Evolutionary conservation across 2,113 vertebrate species (phyloP).

Genomic region (Xenopus laevis): DNA sequence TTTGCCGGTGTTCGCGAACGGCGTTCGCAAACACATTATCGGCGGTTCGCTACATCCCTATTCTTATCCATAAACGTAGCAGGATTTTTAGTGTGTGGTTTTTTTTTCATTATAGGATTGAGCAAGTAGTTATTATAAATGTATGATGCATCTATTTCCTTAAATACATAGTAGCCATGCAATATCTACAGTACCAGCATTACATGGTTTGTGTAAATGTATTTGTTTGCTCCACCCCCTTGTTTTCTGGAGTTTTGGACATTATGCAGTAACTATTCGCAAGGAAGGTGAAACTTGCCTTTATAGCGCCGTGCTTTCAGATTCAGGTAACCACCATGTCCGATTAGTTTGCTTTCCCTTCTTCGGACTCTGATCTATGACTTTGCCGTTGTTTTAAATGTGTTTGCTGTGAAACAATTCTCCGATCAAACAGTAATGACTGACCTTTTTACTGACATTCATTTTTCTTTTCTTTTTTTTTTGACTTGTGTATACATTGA

Average conservation of each 20-base stretch:
- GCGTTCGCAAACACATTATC: too few relatives aligned
- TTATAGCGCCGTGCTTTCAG: not conserved
- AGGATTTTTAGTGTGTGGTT: too few relatives aligned
- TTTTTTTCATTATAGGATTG: too few relatives aligned
- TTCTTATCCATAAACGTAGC: too few relatives aligned
- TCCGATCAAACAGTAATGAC: not conserved
- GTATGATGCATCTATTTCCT: too few relatives aligned
- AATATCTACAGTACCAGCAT: too few relatives aligned
- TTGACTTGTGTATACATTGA: not conserved
- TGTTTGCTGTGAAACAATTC: not conserved
- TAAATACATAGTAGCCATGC: too few relatives aligned
- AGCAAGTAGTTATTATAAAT: too few relatives aligned
- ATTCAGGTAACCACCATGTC: not conserved
- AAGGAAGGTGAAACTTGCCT: not conserved
- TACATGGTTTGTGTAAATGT: not conserved
- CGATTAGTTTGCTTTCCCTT: not conserved
- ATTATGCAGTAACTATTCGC: not conserved
- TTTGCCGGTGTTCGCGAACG: too few relatives aligned
- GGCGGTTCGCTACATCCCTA: too few relatives aligned
- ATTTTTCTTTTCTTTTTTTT: not conserved
- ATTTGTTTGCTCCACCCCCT: not conserved
- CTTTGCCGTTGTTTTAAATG: not conserved
- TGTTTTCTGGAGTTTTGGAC: conserved; percentile 20
- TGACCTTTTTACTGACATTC: not conserved
- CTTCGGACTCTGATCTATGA: not conserved